Conservation (phyloP, 2,888 invertebrate species). For the Perdita meconis region DNA sequence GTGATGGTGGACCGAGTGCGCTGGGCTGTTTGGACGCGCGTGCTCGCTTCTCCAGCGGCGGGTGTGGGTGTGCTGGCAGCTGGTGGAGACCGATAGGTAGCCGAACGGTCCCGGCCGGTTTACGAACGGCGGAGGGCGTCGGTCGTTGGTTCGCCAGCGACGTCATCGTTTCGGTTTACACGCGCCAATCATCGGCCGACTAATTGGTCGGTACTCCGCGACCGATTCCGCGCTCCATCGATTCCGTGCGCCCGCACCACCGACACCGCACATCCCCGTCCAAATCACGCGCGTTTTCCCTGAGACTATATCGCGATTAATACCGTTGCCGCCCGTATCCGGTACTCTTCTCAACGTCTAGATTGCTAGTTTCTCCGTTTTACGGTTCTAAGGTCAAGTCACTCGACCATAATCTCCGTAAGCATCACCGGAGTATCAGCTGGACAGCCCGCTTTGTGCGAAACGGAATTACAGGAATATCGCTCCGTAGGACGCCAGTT, state of each 20-base stretch:
- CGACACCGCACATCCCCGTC: conserved; percentile 32
- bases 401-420: too few species aligned
- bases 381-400: too few species aligned
- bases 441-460: too few species aligned
- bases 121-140: conserved; percentile 70
- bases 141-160: conserved; percentile 76
- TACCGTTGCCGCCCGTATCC: conserved; percentile 49
- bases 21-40: conserved; percentile 34
- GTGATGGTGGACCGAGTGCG: conserved; percentile 50
- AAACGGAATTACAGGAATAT: not conserved
- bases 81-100: conserved; percentile 60
- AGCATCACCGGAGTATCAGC: too few species aligned
- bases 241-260: conserved; percentile 64
- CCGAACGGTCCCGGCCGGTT: conserved; percentile 68
- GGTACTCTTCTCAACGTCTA: not conserved
- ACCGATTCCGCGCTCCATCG: conserved; percentile 74
- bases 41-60: conserved; percentile 12
- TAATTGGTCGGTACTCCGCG: conserved; percentile 82
- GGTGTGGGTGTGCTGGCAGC: conserved; percentile 16
- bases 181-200: conserved; percentile 82
- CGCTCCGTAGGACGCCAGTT: not conserved
- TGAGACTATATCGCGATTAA: conserved; percentile 76
- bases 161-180: conserved; percentile 81
- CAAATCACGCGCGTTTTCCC: conserved; percentile 75
- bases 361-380: not conserved